Base-by-base conservation (phyloP, 2,797 vertebrate species). In the Gymnothorax javanicus region DNA sequence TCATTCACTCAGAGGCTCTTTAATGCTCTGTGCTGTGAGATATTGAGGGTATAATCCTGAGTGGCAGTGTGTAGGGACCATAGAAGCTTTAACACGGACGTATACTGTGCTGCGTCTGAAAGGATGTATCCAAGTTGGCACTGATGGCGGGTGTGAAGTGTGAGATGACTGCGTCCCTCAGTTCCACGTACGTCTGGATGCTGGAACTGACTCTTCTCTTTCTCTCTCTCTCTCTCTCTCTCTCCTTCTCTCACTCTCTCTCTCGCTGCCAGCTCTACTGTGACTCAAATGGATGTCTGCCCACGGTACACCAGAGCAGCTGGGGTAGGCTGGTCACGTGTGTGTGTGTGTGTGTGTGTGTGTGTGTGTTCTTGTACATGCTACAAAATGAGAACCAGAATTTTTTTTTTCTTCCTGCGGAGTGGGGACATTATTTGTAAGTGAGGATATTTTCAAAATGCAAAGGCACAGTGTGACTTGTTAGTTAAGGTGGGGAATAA, bases 251-350 rank as follows among this genome's bases (percentile, higher is more conserved):
- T 54, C 7, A 17, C 50, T 79, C 50, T 54, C 75, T 52, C 43
- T 43, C 73, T 75, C 73, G 13, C 73, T 75, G 73, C 50, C 75
- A 52, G 50, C 75, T 79, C 20, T 79, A 52, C 75, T 79, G 50
- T 79, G 75, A 79, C 75, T 79, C 75, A 79, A 20, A 20, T 79
- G 75, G 75, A 13, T 56, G 50, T 52, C 20, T 79, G 75, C 75
- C 75, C 50, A 11, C 54, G 17, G 75, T 50, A 79, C 75, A 23
- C 75, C 75, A 79, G 75, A 79, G 75, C 50, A 79, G 75, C 50
- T 79, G 75, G 50, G 43, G 17, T 8, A 79, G 17, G 5, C 50
- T 79, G 75, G 50, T 77, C 73, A 77, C 33, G 50, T 17, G 50
- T 56, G 50, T 79, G 75, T 27, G 13, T 71, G 67, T 12, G 25